phyloP scores from a whole-genome alignment of 2,113 vertebrate species.

The Otus sunia region DNA sequence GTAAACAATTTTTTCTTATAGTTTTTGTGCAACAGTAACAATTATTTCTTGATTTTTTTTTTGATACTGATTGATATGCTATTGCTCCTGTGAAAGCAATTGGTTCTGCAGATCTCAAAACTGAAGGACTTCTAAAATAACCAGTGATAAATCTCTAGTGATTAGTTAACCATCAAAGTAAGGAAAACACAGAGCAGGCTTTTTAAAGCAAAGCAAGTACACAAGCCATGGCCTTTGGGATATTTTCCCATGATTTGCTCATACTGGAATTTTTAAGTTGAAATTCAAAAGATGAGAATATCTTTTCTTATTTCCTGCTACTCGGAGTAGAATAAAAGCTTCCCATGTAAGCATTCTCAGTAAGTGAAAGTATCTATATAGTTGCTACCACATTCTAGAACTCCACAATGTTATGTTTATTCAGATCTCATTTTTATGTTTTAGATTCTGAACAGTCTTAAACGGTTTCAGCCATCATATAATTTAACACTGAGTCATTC shows the following conservation, averaged over 20 bases:
- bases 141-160: neutral
- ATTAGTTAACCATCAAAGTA: constrained; percentile 49
- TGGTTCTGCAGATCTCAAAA: neutral
- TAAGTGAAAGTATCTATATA: constrained; percentile 33
- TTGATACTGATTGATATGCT: neutral
- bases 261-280: constrained; percentile 14
- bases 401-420: neutral
- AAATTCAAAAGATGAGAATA: constrained; percentile 54
- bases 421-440: neutral
- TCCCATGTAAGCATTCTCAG: constrained; percentile 19
- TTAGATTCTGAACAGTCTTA: constrained; percentile 35
- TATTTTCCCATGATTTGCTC: constrained; percentile 57
- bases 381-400: neutral
- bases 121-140: constrained; percentile 18
- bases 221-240: neutral
- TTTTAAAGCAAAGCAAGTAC: constrained; percentile 21
- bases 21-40: neutral
- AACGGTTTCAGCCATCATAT: constrained; percentile 58
- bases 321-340: constrained; percentile 10
- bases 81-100: neutral
- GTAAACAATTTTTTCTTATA: neutral
- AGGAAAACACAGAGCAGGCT: constrained; percentile 11
- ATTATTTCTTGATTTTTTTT: neutral
- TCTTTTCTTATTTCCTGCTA: constrained; percentile 56
- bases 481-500: constrained; percentile 70